Evolutionary conservation across 1,140 invertebrate species (phyloP), one percentile per base, ranked within the genome.

Genomic region (Choristoneura fumiferana): DNA sequence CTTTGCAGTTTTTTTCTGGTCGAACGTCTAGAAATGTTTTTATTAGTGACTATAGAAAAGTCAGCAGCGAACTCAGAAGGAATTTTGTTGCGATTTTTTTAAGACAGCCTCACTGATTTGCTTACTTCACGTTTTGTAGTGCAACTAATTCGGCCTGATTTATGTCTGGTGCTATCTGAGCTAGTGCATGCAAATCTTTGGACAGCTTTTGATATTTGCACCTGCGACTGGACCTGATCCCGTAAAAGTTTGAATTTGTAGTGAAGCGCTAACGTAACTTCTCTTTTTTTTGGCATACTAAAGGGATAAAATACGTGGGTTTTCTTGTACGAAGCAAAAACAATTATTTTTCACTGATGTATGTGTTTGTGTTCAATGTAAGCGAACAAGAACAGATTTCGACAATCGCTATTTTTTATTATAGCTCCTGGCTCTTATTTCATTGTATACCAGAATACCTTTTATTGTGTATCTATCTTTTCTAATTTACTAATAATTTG

Each of bases 401-500:
- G 9, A 34, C 4, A 34, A 34, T 5, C 33, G 33, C 33, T 34
- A 34, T 5, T 34, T 34, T 5, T 9, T 5, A 34, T 4, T 34
- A 5, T 34, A 5, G 4, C 9, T 5, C 9, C 33, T 5, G 4
- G 9, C 4, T 9, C 4, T 34, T 34, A 5, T 34, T 34, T 34
- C 9, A 34, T 34, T 34, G 33, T 9, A 9, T 34, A 34, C 33
- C 33, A 34, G 13, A 8, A 37, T 54, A 35, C 4, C 22, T 5
- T 33, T 12, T 4, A 35, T 10, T 6, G 35, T 6, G 22, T 9
- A 15, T n/a, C 5, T 9, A 10, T 12, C 53, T 12, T n/a, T 54
- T 6, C 15, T 18, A 14, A 58, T 55, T 9, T 18, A 10, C 12
- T 39, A 34, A 17, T 13, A 53, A 65, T 54, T 59, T 55, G 15